A percentile compares a stretch with the other conserved stretches of the same genome.
Conservation (phyloP, 2,113 vertebrate genomes). For the Climacteris rufus region DNA sequence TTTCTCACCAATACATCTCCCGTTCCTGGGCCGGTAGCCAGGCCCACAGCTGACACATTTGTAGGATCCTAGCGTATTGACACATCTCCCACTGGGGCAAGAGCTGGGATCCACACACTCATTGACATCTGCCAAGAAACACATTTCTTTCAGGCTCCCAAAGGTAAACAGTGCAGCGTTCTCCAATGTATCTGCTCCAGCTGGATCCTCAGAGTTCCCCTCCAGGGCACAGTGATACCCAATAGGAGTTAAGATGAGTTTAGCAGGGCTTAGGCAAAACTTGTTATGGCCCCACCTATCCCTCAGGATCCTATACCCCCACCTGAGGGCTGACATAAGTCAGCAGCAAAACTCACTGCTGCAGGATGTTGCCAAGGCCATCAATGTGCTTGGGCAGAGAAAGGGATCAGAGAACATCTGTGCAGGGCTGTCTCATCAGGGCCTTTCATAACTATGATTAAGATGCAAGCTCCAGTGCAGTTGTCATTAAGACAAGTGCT, state of each 20-base stretch:
- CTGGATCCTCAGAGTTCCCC: not conserved
- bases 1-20: slow-evolving; percentile 85
- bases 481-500: slow-evolving; percentile 1
- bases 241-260: not conserved
- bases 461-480: slow-evolving; percentile 11
- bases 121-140: slow-evolving; percentile 80
- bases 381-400: not conserved
- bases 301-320: not conserved
- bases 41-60: slow-evolving; percentile 80
- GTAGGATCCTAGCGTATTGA: slow-evolving; percentile 85
- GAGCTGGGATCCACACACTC: slow-evolving; percentile 79
- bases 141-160: not conserved
- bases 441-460: not conserved
- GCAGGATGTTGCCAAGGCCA: not conserved
- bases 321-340: not conserved
- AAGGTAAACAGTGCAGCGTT: not conserved
- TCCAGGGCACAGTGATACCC: not conserved
- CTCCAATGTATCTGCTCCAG: not conserved
- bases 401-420: slow-evolving; percentile 11
- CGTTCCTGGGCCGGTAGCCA: slow-evolving; percentile 75
- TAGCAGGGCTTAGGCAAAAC: not conserved
- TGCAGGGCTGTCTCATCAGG: not conserved
- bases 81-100: slow-evolving; percentile 76
- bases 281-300: not conserved
- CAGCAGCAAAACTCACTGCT: not conserved